Evolutionary conservation across 2,797 vertebrate species (phyloP), one percentile per base, ranked within the genome.

Genomic region (Sciurus vulgaris): DNA sequence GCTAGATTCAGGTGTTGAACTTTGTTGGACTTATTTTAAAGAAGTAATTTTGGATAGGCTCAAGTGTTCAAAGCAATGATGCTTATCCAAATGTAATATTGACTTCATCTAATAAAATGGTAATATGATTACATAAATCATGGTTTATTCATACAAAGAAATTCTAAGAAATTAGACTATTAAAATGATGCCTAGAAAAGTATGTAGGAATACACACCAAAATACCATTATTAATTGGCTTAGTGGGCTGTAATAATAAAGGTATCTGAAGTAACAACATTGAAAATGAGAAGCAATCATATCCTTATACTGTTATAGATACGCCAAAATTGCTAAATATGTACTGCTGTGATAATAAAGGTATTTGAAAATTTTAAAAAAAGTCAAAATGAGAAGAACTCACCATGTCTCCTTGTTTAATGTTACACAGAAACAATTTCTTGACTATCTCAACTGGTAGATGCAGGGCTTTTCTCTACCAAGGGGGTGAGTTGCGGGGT

Each of bases 11-110:
- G n/a, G 54, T 67, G 54, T 9, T 88, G 33, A 81, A 44, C 24
- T 51, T 88, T 28, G 3, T n/a, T 83, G 86, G 26, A 65, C 22
- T 84, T 79, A 63, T 74, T 90, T 88, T 35, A 84, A 96, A 87
- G 56, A 81, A 93, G 49, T 81, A 73, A 69, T 33, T 90, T 78
- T 2, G 77, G 67, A 47, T 44, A 82, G 15, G 49, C 59, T 84
- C 59, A 93, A 77, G 35, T 78, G 28, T 69, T 72, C 35, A 91
- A 78, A 38, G 61, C 35, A 86, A 87, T 30, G 35, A 44, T 30
- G 7, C 33, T 51, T 82, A 72, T 30, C 20, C 44, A 92, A 47
- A 78, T 61, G 47, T 33, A 91, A 63, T 35, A 89, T 69, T 10
- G 30, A 91, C 86, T 47, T 28, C 33, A 86, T 47, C 33, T 84